Conservation (phyloP, 2,113 vertebrate species). For the Buteo buteo region DNA sequence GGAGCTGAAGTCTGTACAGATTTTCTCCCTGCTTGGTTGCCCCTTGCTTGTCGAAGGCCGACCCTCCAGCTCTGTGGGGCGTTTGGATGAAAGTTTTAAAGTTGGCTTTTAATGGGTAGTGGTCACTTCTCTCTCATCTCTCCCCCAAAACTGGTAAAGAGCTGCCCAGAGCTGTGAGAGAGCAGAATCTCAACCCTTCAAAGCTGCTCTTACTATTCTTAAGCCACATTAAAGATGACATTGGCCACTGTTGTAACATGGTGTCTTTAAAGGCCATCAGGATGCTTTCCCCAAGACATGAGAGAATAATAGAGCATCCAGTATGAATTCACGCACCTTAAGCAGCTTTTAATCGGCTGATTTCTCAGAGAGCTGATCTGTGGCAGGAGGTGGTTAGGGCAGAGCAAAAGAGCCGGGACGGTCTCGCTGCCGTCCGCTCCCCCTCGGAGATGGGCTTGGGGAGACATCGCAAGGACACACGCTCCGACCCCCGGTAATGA, state of each 20-base stretch:
- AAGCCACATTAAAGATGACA: neutral
- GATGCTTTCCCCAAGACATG: neutral
- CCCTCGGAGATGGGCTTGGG: neutral
- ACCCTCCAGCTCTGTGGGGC: neutral
- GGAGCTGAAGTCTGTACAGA: neutral
- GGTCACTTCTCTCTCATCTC: neutral
- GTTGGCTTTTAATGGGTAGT: neutral
- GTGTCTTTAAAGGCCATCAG: neutral
- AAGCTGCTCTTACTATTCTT: neutral
- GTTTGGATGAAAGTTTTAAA: neutral
- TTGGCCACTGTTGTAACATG: neutral
- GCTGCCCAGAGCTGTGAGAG: neutral
- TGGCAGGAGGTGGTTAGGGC: neutral
- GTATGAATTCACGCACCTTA: accelerated
- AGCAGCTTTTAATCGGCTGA: neutral
- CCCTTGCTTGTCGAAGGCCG: neutral
- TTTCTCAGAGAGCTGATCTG: neutral
- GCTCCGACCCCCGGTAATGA: accelerated
- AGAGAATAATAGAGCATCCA: neutral
- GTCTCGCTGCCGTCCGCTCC: accelerated
- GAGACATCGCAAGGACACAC: neutral
- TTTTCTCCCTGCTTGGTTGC: neutral
- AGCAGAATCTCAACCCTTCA: neutral
- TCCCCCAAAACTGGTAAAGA: neutral
- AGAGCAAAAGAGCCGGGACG: neutral